Percentiles rank a stretch among this genome's conserved stretches.
Conservation (phyloP, 2,797 vertebrate genomes). For the Acomys russatus region DNA sequence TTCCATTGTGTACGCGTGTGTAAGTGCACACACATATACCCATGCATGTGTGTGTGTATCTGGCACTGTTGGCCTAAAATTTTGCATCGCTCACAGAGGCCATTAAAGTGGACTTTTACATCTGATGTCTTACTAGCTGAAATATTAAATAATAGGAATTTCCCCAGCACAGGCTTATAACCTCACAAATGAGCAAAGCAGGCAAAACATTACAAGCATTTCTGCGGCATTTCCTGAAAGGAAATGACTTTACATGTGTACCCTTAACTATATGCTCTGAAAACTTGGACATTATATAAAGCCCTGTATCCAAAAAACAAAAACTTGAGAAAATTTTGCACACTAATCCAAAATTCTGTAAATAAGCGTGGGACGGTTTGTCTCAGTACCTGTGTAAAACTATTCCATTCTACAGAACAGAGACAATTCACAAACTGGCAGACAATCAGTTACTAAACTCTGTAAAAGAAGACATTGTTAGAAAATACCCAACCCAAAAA, state of each 20-base stretch:
- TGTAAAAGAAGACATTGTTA: not conserved
- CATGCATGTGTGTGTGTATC: no score
- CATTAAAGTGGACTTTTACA: not conserved
- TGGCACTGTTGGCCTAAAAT: not conserved
- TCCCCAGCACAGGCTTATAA: not conserved
- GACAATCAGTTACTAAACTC: slow-evolving; percentile 17
- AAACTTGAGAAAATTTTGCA: not conserved
- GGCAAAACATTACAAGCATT: slow-evolving; percentile 3
- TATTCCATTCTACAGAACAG: not conserved
- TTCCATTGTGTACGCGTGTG: not conserved
- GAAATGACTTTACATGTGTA: slow-evolving; percentile 27
- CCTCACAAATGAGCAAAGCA: slow-evolving; percentile 38
- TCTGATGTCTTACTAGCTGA: not conserved
- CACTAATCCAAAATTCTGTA: slow-evolving; percentile 14
- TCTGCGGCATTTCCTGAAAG: not conserved
- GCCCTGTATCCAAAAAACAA: not conserved
- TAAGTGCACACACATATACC: not conserved
- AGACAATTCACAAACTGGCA: slow-evolving; percentile 47
- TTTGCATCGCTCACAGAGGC: not conserved
- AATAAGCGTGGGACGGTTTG: not conserved
- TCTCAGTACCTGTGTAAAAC: slow-evolving; percentile 20
- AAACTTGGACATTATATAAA: not conserved
- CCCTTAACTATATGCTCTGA: not conserved
- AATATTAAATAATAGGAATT: slow-evolving; percentile 6
- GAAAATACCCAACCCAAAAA: not conserved